Conservation (phyloP, 2,797 vertebrate genomes). For the Steatocranus sp. region DNA sequence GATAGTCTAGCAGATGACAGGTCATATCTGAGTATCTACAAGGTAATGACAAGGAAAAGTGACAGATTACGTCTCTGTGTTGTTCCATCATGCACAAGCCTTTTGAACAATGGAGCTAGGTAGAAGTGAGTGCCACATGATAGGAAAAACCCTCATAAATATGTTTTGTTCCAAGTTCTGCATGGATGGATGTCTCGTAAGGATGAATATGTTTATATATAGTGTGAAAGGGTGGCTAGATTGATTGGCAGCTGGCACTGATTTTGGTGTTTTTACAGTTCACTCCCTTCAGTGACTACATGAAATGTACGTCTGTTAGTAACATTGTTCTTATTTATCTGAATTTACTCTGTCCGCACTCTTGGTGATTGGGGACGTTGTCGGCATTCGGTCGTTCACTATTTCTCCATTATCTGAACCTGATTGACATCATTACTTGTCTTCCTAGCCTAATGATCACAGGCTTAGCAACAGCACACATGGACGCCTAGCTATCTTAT, state of each 20-base stretch:
- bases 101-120: constrained; percentile 41
- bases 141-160: constrained; percentile 5
- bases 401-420: constrained; percentile 48
- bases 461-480: constrained; percentile 62
- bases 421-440: constrained; percentile 54
- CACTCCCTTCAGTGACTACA: not conserved
- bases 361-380: constrained; percentile 39
- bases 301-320: constrained; percentile 13
- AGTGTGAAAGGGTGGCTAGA: not conserved
- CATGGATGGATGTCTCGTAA: not conserved
- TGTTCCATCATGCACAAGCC: constrained; percentile 63
- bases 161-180: constrained; percentile 22
- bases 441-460: constrained; percentile 52
- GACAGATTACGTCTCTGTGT: constrained; percentile 68
- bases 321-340: constrained; percentile 38
- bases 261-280: constrained; percentile 17
- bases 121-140: constrained; percentile 32
- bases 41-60: constrained; percentile 68
- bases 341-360: constrained; percentile 14
- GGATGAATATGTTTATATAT: not conserved
- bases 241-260: constrained; percentile 13
- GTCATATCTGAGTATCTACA: constrained; percentile 65
- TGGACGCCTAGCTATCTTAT: constrained; percentile 54
- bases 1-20: constrained; percentile 49
- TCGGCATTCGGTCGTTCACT: constrained; percentile 27